Conservation (phyloP, 2,888 invertebrate genomes). For the Aelia acuminata region DNA sequence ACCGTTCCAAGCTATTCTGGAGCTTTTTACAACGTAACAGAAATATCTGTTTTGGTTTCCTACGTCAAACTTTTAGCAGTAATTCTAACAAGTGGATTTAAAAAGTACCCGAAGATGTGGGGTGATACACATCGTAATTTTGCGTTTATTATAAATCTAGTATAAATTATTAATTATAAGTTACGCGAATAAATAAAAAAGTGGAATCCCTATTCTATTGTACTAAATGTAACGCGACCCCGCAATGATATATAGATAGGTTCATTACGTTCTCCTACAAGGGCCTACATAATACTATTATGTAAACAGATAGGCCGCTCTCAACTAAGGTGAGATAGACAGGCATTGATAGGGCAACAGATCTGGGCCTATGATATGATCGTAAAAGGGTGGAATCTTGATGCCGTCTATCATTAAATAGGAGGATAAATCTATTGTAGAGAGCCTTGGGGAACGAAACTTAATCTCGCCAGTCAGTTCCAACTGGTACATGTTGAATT, state of each 20-base stretch:
- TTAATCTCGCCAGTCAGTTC: neutral
- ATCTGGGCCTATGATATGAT: neutral
- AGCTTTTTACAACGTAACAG: too few species aligned
- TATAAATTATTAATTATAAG: too few species aligned
- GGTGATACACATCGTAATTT: too few species aligned
- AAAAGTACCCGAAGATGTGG: too few species aligned
- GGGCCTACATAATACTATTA: constrained; percentile 6
- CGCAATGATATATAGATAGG: neutral
- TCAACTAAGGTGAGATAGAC: constrained; percentile 28
- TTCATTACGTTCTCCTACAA: neutral
- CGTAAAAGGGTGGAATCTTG: neutral
- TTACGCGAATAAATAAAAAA: too few species aligned
- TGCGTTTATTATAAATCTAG: too few species aligned
- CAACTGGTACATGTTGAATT: neutral
- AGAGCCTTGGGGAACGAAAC: neutral
- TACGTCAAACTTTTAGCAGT: too few species aligned
- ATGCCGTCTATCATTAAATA: neutral
- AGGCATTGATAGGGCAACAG: neutral
- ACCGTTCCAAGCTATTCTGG: too few species aligned
- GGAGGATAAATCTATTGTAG: constrained; percentile 10
- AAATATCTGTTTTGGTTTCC: too few species aligned
- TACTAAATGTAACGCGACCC: neutral
- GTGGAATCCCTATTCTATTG: too few species aligned
- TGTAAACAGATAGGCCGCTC: constrained; percentile 17
- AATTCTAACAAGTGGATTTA: too few species aligned